Evolutionary conservation across 1,140 invertebrate genomes (phyloP).

Genomic region (Bombyx mandarina): DNA sequence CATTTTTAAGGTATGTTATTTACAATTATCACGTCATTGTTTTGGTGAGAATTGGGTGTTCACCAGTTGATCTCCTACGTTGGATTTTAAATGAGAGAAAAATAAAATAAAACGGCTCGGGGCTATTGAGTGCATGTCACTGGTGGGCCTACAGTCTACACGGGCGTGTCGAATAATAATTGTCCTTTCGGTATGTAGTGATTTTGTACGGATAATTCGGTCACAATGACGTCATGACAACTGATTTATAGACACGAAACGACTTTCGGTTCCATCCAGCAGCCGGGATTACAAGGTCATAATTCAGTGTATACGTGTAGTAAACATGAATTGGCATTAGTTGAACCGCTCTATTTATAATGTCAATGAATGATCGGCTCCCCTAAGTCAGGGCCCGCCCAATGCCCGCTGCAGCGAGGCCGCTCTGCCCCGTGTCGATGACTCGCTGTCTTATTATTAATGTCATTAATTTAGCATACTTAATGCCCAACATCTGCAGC

Average conservation of each 20-base stretch:
- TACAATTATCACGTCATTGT: constrained; percentile 49
- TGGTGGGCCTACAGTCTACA: background rate
- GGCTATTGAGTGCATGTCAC: too few species aligned
- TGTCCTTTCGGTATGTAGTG: constrained; percentile 19
- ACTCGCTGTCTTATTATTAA: background rate
- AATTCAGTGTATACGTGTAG: constrained; percentile 37
- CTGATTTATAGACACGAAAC: constrained; percentile 63
- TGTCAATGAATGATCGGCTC: constrained; percentile 34
- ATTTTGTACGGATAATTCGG: constrained; percentile 41
- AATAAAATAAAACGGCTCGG: too few species aligned
- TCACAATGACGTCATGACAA: constrained; percentile 60
- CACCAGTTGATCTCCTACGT: constrained; percentile 15
- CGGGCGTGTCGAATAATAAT: constrained; percentile 7
- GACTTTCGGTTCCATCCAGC: constrained; percentile 51
- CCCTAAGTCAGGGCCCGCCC: constrained; percentile 50
- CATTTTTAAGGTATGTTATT: constrained; percentile 52
- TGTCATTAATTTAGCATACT: too few species aligned
- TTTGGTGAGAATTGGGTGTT: constrained; percentile 48
- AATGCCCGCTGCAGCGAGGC: constrained; percentile 21
- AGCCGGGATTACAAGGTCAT: constrained; percentile 54
- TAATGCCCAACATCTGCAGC: too few species aligned
- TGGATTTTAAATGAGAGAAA: too few species aligned
- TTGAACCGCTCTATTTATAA: constrained; percentile 53
- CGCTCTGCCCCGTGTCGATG: constrained; percentile 11
- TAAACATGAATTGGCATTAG: constrained; percentile 52